Percentiles rank a stretch among this genome's conserved stretches.
phyloP scores from a whole-genome alignment of 1,140 invertebrate species.

The Coelopa frigida region DNA sequence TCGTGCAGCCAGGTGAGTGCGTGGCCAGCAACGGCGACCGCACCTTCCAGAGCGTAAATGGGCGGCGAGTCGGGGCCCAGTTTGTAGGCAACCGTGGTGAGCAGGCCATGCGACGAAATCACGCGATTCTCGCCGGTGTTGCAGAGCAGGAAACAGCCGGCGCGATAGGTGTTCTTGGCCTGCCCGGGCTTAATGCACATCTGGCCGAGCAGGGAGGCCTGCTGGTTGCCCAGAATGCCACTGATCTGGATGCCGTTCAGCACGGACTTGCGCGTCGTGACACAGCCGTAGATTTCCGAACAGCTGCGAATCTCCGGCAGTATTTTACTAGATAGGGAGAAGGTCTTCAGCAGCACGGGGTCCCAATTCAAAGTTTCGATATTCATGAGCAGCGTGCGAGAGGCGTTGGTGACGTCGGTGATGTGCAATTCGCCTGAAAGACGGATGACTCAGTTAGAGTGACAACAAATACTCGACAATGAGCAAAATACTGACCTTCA shows the following conservation, averaged over 20 bases:
- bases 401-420: conserved; percentile 96
- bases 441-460: neutral
- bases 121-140: conserved; percentile 81
- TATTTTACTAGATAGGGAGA: conserved; percentile 74
- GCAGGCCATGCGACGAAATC: conserved; percentile 75
- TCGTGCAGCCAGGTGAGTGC: conserved; percentile 67
- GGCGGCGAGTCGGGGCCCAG: conserved; percentile 68
- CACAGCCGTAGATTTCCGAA: conserved; percentile 83
- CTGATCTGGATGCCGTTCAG: neutral
- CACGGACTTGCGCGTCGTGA: conserved; percentile 35
- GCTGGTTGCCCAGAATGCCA: conserved; percentile 72
- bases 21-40: conserved; percentile 79
- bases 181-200: conserved; percentile 80
- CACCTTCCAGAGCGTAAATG: conserved; percentile 85
- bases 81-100: conserved; percentile 92
- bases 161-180: conserved; percentile 91
- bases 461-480: no score
- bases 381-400: conserved; percentile 93
- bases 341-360: conserved; percentile 73
- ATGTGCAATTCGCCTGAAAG: conserved; percentile 72
- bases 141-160: conserved; percentile 89
- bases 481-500: conserved; percentile 40
- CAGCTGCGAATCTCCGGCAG: conserved; percentile 84
- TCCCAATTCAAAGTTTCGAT: conserved; percentile 85
- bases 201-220: conserved; percentile 92